Base-by-base conservation (phyloP, 2,113 vertebrate species). In the Pampusana beccarii region DNA sequence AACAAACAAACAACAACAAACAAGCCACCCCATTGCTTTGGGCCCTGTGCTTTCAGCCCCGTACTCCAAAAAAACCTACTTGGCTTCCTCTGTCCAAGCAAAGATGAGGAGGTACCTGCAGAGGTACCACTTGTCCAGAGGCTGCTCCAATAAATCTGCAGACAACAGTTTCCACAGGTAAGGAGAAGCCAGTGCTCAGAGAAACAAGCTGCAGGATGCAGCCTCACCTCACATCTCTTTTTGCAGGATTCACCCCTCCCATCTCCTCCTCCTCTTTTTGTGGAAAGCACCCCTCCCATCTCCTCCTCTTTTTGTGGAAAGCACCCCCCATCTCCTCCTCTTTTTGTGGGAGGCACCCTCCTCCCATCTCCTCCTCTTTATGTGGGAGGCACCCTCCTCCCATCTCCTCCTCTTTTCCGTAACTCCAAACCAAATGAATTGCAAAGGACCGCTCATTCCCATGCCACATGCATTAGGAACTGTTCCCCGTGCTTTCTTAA, bases 1-100 rank as follows among this genome's bases (percentile, higher is more conserved):
- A 26, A 62, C 11, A 16, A 9, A 31, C 3, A 44, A 44, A 57
- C 7, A 38, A 57, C 7, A 38, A 50, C 54, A 8, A 48, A 61
- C 13, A 44, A 58, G 24, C 6, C 51, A 62, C 2, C 9, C 5
- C 1, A 0, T 6, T 28, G 20, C 44, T 12, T 4, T 18, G 15
- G 21, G 20, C 11, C 10, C 28, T 3, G 13, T 1, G 17, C 14
- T 75, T 82, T 46, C 38, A 18, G 48, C 2, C 11, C 26, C 21
- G 17, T 50, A 48, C 38, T 38, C 12, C 38, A 38, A 10, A 24
- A 38, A 86, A 48, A 57, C 5, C 24, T 46, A 13, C 10, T 33
- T 10, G 6, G 31, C 23, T 26, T 40, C 79, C 51, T 16, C 40
- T 3, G 1, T 25, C 16, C 5, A 2, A 89, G n/a, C n/a, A 64